phyloP scores from a whole-genome alignment of 2,888 invertebrate species.

The Melanargia galathea region DNA sequence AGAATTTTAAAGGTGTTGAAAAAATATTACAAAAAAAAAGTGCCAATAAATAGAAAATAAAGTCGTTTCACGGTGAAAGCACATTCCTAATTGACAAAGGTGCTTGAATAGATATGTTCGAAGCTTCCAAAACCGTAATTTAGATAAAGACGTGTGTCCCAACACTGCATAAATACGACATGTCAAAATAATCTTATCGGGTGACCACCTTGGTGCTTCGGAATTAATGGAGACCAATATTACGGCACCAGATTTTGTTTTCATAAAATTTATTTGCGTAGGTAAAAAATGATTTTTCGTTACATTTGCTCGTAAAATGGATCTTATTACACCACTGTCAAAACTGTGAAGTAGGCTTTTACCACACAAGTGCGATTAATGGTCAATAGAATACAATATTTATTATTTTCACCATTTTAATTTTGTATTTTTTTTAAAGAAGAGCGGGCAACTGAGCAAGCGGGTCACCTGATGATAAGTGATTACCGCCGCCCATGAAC shows the following conservation, averaged over 20 bases:
- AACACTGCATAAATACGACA: slow-evolving; percentile 72
- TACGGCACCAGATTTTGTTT: slow-evolving; percentile 55
- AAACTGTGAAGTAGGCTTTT: too few species aligned
- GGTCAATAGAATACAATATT: too few species aligned
- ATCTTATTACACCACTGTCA: too few species aligned
- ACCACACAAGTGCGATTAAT: too few species aligned
- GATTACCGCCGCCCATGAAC: too few species aligned
- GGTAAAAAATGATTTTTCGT: slow-evolving; percentile 36
- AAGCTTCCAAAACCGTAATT: slow-evolving; percentile 76
- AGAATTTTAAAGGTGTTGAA: background rate
- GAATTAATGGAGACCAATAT: slow-evolving; percentile 69
- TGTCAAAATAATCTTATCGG: slow-evolving; percentile 73
- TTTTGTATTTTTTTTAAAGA: too few species aligned
- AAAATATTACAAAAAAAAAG: background rate
- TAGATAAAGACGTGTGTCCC: slow-evolving; percentile 71
- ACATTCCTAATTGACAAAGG: slow-evolving; percentile 64
- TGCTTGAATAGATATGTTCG: slow-evolving; percentile 60
- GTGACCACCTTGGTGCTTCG: slow-evolving; percentile 72
- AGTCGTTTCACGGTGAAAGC: slow-evolving; percentile 43
- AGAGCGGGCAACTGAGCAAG: too few species aligned
- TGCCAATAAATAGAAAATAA: slow-evolving; percentile 36
- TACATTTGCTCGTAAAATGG: too few species aligned
- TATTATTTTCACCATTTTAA: too few species aligned
- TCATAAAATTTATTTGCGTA: slow-evolving; percentile 41
- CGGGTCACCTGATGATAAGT: too few species aligned